Evolutionary conservation across 1,140 invertebrate species (phyloP).

Genomic region (Drosophila insularis): DNA sequence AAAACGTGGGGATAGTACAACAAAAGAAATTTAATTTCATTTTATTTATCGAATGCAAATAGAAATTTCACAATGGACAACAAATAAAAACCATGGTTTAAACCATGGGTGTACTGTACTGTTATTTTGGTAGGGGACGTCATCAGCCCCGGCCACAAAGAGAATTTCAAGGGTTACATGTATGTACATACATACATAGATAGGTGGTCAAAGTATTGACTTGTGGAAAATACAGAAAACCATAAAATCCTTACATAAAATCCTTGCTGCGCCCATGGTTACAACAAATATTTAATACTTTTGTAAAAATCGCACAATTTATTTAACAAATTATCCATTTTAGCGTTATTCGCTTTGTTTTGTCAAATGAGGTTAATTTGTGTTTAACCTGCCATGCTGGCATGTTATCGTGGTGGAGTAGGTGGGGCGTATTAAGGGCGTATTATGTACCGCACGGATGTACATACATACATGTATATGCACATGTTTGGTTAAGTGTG

Average conservation of each 20-base stretch:
- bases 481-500: conserved; percentile 36
- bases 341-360: conserved; percentile 75
- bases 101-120: neutral
- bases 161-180: too few species aligned
- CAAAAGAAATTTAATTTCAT: conserved; percentile 60
- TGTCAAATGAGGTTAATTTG: conserved; percentile 82
- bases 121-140: too few species aligned
- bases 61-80: conserved; percentile 47
- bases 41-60: conserved; percentile 77
- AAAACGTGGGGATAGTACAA: conserved; percentile 40
- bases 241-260: neutral
- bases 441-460: neutral
- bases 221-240: neutral
- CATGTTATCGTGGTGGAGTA: neutral
- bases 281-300: conserved; percentile 53
- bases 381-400: conserved; percentile 63
- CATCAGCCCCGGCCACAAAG: too few species aligned
- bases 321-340: conserved; percentile 83
- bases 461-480: neutral
- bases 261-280: conserved; percentile 9
- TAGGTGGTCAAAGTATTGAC: too few species aligned
- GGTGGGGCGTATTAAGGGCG: neutral
- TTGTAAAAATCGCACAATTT: conserved; percentile 78
- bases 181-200: too few species aligned
- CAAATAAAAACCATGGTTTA: conserved; percentile 35